Evolutionary conservation across 2,888 invertebrate genomes (phyloP).

Genomic region (Anarsia innoxiella): DNA sequence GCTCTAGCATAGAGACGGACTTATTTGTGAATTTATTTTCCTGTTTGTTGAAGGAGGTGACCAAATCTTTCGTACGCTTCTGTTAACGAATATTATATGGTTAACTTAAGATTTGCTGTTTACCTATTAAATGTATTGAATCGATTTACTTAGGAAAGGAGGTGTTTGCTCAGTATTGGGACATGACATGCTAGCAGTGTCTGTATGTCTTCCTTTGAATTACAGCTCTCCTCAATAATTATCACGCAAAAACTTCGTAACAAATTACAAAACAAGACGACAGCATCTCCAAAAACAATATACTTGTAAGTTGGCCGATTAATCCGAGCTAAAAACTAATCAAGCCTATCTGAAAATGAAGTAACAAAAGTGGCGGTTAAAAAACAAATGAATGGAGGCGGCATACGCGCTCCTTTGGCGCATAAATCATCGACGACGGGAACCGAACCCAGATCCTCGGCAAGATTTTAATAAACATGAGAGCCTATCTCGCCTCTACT

Average conservation of each 20-base stretch:
- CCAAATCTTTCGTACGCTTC: no score
- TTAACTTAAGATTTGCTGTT: no score
- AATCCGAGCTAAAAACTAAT: constrained; percentile 69
- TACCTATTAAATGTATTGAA: no score
- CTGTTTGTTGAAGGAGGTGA: no score
- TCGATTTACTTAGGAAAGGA: no score
- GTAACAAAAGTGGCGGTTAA: constrained; percentile 46
- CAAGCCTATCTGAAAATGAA: constrained; percentile 61
- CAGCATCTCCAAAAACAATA: constrained; percentile 31
- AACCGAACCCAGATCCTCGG: constrained; percentile 46
- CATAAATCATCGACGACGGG: constrained; percentile 64
- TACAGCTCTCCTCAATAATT: not conserved
- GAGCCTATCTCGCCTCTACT: constrained; percentile 49
- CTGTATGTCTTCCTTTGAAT: no score
- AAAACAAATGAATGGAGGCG: constrained; percentile 72
- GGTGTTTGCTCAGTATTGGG: no score
- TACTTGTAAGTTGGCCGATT: constrained; percentile 42
- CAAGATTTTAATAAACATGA: constrained; percentile 70
- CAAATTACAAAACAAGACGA: constrained; percentile 30
- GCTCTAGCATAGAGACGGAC: no score
- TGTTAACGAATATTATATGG: no score
- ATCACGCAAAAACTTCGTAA: constrained; percentile 18
- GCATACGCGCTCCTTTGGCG: constrained; percentile 43
- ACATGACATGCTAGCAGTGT: no score
- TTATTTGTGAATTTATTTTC: no score